Evolutionary conservation across 2,797 vertebrate species (phyloP), one percentile per base, ranked within the genome.

Genomic region (Strix occidentalis): DNA sequence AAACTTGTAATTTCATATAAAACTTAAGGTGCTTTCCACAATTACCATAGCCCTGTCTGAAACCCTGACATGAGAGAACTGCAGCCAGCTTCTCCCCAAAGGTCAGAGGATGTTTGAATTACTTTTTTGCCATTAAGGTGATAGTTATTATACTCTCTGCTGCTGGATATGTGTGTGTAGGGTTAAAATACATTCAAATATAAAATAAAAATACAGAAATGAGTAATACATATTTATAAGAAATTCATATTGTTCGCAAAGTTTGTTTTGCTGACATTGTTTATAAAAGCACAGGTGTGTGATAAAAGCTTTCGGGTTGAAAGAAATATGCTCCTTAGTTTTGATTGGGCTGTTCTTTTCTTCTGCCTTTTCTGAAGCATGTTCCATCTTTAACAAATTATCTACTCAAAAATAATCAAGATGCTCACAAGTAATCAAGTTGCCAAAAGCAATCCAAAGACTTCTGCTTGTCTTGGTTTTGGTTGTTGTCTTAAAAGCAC

Each of bases 201-300:
- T 5, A n/a, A 94, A 61, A 69, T 29, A 64, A 89, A 95, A 84
- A 63, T 16, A 64, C 35, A 63, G 33, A 39, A 81, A 50, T 23
- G 1, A 76, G 10, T n/a, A 54, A 87, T 89, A 28, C 63, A 53
- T 83, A 89, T 77, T 76, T 90, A 74, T 93, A 65, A 77, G 72
- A 64, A 88, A 74, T 65, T 64, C 15, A 51, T 61, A 57, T 79
- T 77, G 13, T 75, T 79, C 29, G 21, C 15, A 45, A 85, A 81
- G 23, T 94, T 92, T 89, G 45, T 88, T 96, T 93, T 96, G 72
- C 66, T 95, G 72, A 68, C 15, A 18, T 25, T 69, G 18, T 64
- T 94, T 89, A 43, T 84, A 77, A 91, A 92, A 89, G 25, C 78
- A 64, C 71, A 91, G 93, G 64, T 96, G 90, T 94, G 72, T 91